A percentile compares a stretch with the other conserved stretches of the same genome.
phyloP scores from a whole-genome alignment of 2,113 vertebrate species.

The Sclerurus mexicanus region DNA sequence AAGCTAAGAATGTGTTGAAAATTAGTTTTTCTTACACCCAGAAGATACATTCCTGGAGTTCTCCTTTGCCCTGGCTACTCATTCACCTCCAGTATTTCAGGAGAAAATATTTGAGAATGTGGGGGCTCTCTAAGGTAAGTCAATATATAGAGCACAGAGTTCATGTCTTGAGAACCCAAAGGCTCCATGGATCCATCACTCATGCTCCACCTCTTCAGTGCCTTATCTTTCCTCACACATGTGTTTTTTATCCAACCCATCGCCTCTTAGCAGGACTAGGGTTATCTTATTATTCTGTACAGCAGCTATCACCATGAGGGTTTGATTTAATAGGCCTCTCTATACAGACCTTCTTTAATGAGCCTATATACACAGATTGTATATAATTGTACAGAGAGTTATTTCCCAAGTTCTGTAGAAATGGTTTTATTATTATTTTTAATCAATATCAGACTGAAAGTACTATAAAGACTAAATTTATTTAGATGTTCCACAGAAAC shows the following conservation, averaged over 20 bases:
- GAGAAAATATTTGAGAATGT: not conserved
- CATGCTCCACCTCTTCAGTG: not conserved
- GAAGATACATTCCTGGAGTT: not conserved
- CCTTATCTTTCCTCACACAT: not conserved
- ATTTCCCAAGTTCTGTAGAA: not conserved
- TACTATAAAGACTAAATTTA: not conserved
- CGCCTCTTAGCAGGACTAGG: not conserved
- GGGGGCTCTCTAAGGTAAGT: not conserved
- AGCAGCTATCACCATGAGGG: not conserved
- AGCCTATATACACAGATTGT: not conserved
- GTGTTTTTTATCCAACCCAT: not conserved
- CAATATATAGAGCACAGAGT: not conserved
- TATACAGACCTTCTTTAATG: not conserved
- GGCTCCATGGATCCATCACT: not conserved
- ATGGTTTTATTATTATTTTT: not conserved
- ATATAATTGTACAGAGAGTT: not conserved
- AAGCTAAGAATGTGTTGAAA: not conserved
- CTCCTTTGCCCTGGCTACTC: not conserved
- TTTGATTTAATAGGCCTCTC: not conserved
- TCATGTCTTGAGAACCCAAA: not conserved
- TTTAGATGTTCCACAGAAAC: not conserved
- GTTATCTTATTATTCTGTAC: not conserved
- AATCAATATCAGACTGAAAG: not conserved
- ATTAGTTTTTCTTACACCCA: not conserved
- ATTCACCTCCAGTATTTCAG: not conserved